Evolutionary conservation across 2,888 invertebrate genomes (phyloP).

Genomic region (Drosophila subquinaria): DNA sequence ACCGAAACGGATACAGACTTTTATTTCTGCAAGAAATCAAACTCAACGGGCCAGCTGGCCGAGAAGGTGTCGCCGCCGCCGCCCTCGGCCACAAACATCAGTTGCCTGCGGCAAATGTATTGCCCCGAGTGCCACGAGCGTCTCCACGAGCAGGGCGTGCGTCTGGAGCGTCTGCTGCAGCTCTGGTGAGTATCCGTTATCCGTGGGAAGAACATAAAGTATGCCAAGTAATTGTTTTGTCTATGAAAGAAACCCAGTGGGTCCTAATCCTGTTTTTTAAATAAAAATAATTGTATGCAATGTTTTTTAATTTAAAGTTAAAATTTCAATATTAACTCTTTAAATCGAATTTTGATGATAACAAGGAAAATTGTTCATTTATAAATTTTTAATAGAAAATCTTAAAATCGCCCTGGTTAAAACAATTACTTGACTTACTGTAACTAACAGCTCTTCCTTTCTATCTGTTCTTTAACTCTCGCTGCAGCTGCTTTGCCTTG

Average conservation of each 20-base stretch:
- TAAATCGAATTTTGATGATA: too few relatives aligned
- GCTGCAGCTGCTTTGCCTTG: constrained; percentile 73
- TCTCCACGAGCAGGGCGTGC: constrained; percentile 71
- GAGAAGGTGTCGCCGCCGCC: constrained; percentile 61
- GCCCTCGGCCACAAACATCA: constrained; percentile 66
- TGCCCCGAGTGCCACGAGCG: constrained; percentile 80
- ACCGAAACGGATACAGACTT: constrained; percentile 49
- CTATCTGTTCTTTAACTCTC: neutral
- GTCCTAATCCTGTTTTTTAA: too few relatives aligned
- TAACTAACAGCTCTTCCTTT: too few relatives aligned
- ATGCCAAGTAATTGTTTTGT: neutral
- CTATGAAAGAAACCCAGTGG: neutral
- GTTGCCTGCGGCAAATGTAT: constrained; percentile 80
- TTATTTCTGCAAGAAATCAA: constrained; percentile 69
- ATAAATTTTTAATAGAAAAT: too few relatives aligned
- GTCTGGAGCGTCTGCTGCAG: constrained; percentile 68
- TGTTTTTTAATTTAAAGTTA: too few relatives aligned
- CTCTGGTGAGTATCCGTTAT: constrained; percentile 62
- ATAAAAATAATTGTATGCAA: neutral
- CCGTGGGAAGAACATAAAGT: too few relatives aligned
- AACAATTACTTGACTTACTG: too few relatives aligned
- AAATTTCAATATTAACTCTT: too few relatives aligned
- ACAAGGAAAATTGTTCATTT: too few relatives aligned
- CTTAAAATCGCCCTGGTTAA: too few relatives aligned
- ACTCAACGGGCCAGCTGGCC: constrained; percentile 68